Base-by-base conservation (phyloP, 2,113 vertebrate genomes). In the Platichthys stellatus region DNA sequence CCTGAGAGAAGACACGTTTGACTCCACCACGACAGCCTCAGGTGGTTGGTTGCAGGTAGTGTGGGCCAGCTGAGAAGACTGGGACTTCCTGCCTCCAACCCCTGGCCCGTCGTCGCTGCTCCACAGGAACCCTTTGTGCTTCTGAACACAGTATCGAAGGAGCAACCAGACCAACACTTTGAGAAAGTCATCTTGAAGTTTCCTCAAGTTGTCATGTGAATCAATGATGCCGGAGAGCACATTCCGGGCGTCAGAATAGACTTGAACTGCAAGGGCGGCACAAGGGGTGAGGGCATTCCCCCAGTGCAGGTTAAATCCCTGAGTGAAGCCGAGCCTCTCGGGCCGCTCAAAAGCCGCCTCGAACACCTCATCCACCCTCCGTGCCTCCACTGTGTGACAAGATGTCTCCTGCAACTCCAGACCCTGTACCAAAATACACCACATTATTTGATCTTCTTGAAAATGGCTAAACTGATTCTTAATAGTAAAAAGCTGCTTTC, bases 371-470 rank as follows among this genome's bases (percentile, higher is more conserved):
- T 99, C 97, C 62, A 99, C 96, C 83, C 95, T 93, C 71, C 93
- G 96, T 35, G 97, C 98, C 93, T 99, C 98, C 77, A 96, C 96
- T 5, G 97, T 96, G 83, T 99, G 98, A 84, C 98, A 99, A 9
- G 98, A 98, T 0, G 98, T 99, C 91, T 99, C 98, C 90, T 98
- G 97, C 62, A 99, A 92, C 93, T 99, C 98, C 74, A 99, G 87
- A 4, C 98, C 98, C 97, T 99, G 89, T 51, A 85, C 74, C 60
- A 85, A 76, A 85, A 15, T 15, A 80, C 21, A 85, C 1, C 23
- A 3, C 17, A 63, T n/a, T 31, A 35, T 28, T 2, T 57, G 23
- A 58, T 43, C 14, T 38, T 24, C 21, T 13, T 60, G 23, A 59
- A 65, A 31, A 59, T 45, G 17, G 47, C 17, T 28, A 47, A 13